A percentile compares a stretch with the other conserved stretches of the same genome.
phyloP scores from a whole-genome alignment of 2,888 invertebrate species.

The Crepidodera aurea region DNA sequence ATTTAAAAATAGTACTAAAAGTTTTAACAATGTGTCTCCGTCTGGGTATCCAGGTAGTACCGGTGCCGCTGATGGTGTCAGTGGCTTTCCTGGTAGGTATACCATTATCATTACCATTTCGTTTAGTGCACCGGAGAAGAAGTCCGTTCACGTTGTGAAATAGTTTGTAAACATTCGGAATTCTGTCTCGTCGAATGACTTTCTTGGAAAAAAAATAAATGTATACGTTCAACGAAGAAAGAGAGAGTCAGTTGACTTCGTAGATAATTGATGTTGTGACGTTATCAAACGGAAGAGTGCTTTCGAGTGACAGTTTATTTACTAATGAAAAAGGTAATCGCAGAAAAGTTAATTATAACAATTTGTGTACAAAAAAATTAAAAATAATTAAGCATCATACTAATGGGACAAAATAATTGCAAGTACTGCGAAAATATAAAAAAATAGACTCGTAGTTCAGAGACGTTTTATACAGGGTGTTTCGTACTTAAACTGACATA shows the following conservation, averaged over 20 bases:
- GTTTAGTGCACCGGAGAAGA: constrained; percentile 21
- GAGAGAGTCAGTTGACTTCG: too few relatives aligned
- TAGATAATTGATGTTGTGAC: background rate
- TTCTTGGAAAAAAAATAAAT: constrained; percentile 11
- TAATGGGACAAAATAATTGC: too few relatives aligned
- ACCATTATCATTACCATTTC: constrained; percentile 19
- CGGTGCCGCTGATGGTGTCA: constrained; percentile 7
- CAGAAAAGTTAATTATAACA: too few relatives aligned
- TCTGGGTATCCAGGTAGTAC: constrained; percentile 16
- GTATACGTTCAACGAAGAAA: background rate
- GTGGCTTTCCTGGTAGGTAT: constrained; percentile 15
- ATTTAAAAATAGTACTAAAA: background rate
- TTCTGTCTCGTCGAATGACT: constrained; percentile 9
- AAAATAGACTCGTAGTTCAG: too few relatives aligned
- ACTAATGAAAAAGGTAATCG: background rate
- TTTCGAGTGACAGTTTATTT: background rate
- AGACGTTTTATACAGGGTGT: too few relatives aligned
- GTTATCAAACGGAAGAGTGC: background rate
- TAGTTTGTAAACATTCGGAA: constrained; percentile 16
- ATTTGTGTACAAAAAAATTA: too few relatives aligned
- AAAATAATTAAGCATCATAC: too few relatives aligned
- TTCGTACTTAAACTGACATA: too few relatives aligned
- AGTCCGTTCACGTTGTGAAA: constrained; percentile 22
- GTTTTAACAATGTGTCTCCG: constrained; percentile 12
- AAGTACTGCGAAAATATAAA: too few relatives aligned